These are phyloP conservation scores for Theretra japonica DNA, from an alignment of 2,888 invertebrate genomes.

Conservation along the genomic window DNA sequence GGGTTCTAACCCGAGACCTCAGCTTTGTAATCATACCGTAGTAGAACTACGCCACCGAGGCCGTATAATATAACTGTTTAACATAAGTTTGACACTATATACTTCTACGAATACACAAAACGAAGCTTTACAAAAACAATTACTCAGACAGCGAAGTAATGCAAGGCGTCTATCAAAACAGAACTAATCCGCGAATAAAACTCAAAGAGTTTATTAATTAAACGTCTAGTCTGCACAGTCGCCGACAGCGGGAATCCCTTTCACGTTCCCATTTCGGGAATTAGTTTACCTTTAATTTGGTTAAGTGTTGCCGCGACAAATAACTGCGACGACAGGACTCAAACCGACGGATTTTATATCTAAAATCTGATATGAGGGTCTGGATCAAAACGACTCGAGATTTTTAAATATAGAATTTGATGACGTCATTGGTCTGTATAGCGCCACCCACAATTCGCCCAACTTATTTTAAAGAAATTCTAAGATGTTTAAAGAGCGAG, in stretches of 20 bases:
- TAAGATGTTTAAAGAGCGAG: too few relatives aligned
- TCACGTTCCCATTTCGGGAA: slow-evolving; percentile 64
- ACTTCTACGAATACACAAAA: neutral
- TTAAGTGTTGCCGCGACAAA: slow-evolving; percentile 49
- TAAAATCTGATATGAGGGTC: neutral
- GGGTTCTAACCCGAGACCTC: too few relatives aligned
- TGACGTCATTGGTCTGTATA: neutral
- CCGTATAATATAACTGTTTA: too few relatives aligned
- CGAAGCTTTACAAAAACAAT: neutral
- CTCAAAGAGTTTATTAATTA: slow-evolving; percentile 47
- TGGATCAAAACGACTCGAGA: neutral
- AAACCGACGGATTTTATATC: slow-evolving; percentile 31
- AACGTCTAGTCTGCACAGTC: slow-evolving; percentile 36
- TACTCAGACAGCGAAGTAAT: neutral
- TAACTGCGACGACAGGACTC: slow-evolving; percentile 35
- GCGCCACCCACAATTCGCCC: too few relatives aligned
- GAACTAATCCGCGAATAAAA: slow-evolving; percentile 42
- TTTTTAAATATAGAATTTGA: neutral
- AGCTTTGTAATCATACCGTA: too few relatives aligned
- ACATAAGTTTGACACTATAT: neutral
- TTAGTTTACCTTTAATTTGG: slow-evolving; percentile 81
- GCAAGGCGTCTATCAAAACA: slow-evolving; percentile 18
- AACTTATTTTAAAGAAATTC: too few relatives aligned
- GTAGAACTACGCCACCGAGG: too few relatives aligned
- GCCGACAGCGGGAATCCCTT: slow-evolving; percentile 29